A percentile compares a stretch with the other conserved stretches of the same genome.
These are phyloP conservation scores for Dendrolimus houi DNA, from an alignment of 2,888 invertebrate genomes.

Conservation along the genomic window DNA sequence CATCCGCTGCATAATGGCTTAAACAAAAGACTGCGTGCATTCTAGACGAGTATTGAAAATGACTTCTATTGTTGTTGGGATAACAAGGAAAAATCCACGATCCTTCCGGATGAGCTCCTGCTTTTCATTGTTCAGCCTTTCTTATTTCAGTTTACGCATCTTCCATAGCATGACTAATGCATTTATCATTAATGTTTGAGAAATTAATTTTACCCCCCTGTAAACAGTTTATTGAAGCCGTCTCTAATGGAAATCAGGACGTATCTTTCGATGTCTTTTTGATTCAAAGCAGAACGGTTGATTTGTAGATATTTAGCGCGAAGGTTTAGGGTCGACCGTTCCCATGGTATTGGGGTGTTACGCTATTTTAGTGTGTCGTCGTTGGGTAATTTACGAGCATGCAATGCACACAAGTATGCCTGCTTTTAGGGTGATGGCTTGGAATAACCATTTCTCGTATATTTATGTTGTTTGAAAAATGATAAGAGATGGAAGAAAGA, in stretches of 20 bases:
- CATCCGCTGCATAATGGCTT: constrained; percentile 65
- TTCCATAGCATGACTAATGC: constrained; percentile 56
- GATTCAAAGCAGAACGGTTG: constrained; percentile 54
- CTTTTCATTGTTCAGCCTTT: constrained; percentile 45
- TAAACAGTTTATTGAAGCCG: constrained; percentile 68
- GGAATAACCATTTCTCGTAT: constrained; percentile 45
- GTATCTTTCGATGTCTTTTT: constrained; percentile 62
- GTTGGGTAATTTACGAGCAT: constrained; percentile 64
- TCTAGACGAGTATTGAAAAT: constrained; percentile 49
- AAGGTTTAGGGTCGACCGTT: constrained; percentile 47
- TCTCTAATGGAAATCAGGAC: constrained; percentile 54
- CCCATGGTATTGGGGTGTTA: constrained; percentile 70
- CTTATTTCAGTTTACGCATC: constrained; percentile 52
- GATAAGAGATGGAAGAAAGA: constrained; percentile 18
- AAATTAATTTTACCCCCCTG: constrained; percentile 43
- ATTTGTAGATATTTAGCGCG: constrained; percentile 67
- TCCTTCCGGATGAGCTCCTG: constrained; percentile 47
- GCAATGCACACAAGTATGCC: constrained; percentile 46
- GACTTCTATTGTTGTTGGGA: constrained; percentile 55
- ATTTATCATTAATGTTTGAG: constrained; percentile 54
- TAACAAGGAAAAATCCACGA: constrained; percentile 61
- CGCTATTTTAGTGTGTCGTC: constrained; percentile 72
- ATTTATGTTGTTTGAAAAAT: constrained; percentile 20
- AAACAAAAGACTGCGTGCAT: constrained; percentile 57
- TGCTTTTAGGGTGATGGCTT: constrained; percentile 62